These are phyloP conservation scores for Abrostola triplasia DNA, from an alignment of 2,888 invertebrate species.

Conservation along the genomic window DNA sequence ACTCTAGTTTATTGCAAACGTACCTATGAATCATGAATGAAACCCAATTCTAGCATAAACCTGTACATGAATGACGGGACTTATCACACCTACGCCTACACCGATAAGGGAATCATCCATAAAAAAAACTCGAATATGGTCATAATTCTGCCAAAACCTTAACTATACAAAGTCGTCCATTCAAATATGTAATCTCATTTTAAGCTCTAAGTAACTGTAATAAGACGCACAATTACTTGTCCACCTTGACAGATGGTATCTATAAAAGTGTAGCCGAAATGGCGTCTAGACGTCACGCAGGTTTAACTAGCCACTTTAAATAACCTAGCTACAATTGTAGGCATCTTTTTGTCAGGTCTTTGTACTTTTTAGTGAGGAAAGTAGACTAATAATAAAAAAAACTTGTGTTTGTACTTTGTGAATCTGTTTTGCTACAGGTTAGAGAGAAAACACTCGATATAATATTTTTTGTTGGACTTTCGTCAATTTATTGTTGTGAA, in stretches of 20 bases:
- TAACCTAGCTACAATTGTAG: conserved; percentile 34
- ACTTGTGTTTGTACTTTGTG: not conserved
- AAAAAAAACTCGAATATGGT: conserved; percentile 46
- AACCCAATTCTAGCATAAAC: not conserved
- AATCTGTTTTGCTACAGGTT: not conserved
- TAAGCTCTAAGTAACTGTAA: conserved; percentile 18
- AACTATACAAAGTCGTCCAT: conserved; percentile 18
- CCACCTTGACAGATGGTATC: conserved; percentile 46
- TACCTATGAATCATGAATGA: conserved; percentile 29
- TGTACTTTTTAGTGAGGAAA: conserved; percentile 15
- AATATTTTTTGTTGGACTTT: conserved; percentile 1
- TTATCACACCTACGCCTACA: conserved; percentile 47
- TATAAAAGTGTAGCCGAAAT: conserved; percentile 54
- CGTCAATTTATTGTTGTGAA: not conserved
- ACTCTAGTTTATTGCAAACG: not conserved
- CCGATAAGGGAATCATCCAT: conserved; percentile 53
- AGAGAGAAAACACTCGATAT: conserved; percentile 16
- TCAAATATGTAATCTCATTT: conserved; percentile 25
- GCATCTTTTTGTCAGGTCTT: conserved; percentile 21
- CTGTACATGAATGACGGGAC: conserved; percentile 30
- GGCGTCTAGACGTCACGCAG: conserved; percentile 42
- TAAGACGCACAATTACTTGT: conserved; percentile 44
- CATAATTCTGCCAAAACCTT: conserved; percentile 22
- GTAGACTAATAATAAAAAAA: conserved; percentile 4
- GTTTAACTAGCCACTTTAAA: conserved; percentile 30